Base-by-base conservation (phyloP, 2,113 vertebrate genomes). In the Piprites chloris region DNA sequence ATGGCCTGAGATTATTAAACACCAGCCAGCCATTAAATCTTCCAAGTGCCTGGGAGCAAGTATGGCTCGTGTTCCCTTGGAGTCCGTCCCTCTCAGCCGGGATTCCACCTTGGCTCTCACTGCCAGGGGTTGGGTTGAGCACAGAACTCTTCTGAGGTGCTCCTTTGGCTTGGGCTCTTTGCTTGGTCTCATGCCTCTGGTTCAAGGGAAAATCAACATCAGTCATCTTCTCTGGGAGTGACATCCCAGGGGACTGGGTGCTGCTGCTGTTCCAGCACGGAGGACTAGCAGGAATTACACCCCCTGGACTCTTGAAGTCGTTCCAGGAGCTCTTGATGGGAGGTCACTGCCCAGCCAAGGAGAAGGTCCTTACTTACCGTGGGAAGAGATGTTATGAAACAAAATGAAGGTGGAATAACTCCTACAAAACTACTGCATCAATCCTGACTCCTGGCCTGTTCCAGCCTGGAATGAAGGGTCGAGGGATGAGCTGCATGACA, bases 11-110 rank as follows among this genome's bases (percentile, higher is more conserved):
- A n/a, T 66, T 42, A 72, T 95, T 95, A 89, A 95, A 73, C 67
- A 74, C 75, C 94, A 95, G 93, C 76, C 92, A 80, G 77, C 87
- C 73, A 42, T 94, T 89, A 35, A 68, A 91, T 96, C 83, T 87
- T 92, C 90, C 73, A 65, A 68, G 92, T 63, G 68, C 74, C 66
- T 86, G 76, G 94, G 74, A 77, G 88, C 87, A 81, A 24, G 82
- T 79, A 50, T 63, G 89, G 87, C 87, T n/a, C 22, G 7, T 7
- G 24, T 59, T 35, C 56, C 56, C 35, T 35, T 59, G 56, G 56
- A 59, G n/a, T 21, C 22, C 56, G 24, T 24, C 56, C 56, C 4
- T n/a, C 33, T 9, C 56, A n/a, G 56, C 33, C 32, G 35, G 56
- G 56, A 59, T 59, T 35, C n/a, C 56, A 14, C 9, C 22, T 35